Evolutionary conservation across 2,113 vertebrate species (phyloP), one percentile per base, ranked within the genome.

Genomic region (Heptranchias perlo): DNA sequence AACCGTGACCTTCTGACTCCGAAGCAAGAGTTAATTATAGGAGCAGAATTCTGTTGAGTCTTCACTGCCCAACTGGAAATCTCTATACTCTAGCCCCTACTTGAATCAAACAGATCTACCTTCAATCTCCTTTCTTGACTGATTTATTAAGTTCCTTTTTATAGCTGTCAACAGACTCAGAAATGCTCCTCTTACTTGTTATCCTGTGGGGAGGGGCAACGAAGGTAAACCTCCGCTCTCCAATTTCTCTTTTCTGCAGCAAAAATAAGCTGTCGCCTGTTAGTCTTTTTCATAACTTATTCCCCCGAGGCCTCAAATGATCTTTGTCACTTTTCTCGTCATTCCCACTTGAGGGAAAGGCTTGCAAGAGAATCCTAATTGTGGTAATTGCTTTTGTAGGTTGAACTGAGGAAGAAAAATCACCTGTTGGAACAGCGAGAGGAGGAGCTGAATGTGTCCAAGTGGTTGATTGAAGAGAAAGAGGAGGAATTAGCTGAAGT

Each of bases 381-480:
- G 64, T 95, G 28, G 4, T 89, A n/a, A 8, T 62, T 96, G 28
- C 61, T 64, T 95, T 14, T 96, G 0, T 96, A 99, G 98, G 98
- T 98, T 94, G 98, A 98, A 92, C 97, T 98, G 96, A 98, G 98
- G 96, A 98, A 97, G 96, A 97, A 97, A 96, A 97, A 97, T 84
- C 97, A 98, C 96, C 97, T 96, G n/a, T 61, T 97, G 13, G 96
- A 96, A 95, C 96, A 98, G 73, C 97, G 97, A 89, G 98, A 98
- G 96, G 98, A 98, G 49, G 97, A 98, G 96, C 97, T 98, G 54
- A 97, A 97, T 0, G 96, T 96, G 10, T 97, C 98, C 49, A 98
- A 99, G 94, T 97, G 97, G 13, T 97, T 99, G 95, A 98, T 99
- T 0, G 97, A 98, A 5, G 98, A 98, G 96, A 98, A 98, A 96